Evolutionary conservation across 1,140 invertebrate species (phyloP).

Genomic region (Euglossa dilemma): DNA sequence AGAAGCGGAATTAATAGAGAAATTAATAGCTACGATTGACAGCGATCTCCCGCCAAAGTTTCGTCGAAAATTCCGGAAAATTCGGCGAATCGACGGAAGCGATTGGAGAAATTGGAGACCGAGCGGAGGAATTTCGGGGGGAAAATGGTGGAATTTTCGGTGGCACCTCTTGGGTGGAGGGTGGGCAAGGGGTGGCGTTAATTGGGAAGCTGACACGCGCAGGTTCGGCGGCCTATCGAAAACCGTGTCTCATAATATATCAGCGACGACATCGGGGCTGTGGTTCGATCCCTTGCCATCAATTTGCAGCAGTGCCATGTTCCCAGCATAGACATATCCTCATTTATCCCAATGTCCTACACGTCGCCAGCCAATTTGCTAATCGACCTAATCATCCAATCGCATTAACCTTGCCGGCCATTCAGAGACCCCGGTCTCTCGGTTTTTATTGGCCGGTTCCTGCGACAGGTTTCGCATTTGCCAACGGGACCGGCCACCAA

Average conservation of each 20-base stretch:
- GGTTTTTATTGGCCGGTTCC: constrained; percentile 79
- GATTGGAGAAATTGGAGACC: too few species aligned
- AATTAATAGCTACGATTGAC: too few species aligned
- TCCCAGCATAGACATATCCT: constrained; percentile 80
- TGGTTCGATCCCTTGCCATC: constrained; percentile 71
- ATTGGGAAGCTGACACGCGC: constrained; percentile 28
- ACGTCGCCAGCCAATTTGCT: constrained; percentile 77
- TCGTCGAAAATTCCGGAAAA: too few species aligned
- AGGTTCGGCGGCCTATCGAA: constrained; percentile 42
- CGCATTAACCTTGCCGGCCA: constrained; percentile 80
- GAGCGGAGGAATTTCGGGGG: too few species aligned
- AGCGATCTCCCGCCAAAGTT: too few species aligned
- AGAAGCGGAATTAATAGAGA: too few species aligned
- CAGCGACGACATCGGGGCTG: constrained; percentile 57
- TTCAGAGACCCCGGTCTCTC: constrained; percentile 64
- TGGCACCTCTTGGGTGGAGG: background rate
- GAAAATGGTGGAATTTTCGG: too few species aligned
- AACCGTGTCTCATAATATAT: constrained; percentile 63
- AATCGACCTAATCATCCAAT: constrained; percentile 82
- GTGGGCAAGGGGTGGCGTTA: constrained; percentile 6
- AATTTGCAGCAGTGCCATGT: constrained; percentile 74
- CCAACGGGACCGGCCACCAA: background rate
- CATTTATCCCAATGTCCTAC: constrained; percentile 80
- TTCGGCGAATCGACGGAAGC: too few species aligned
- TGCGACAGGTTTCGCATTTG: constrained; percentile 63